Evolutionary conservation across 2,888 invertebrate species (phyloP).

Genomic region (Archaeoteleia sp.): DNA sequence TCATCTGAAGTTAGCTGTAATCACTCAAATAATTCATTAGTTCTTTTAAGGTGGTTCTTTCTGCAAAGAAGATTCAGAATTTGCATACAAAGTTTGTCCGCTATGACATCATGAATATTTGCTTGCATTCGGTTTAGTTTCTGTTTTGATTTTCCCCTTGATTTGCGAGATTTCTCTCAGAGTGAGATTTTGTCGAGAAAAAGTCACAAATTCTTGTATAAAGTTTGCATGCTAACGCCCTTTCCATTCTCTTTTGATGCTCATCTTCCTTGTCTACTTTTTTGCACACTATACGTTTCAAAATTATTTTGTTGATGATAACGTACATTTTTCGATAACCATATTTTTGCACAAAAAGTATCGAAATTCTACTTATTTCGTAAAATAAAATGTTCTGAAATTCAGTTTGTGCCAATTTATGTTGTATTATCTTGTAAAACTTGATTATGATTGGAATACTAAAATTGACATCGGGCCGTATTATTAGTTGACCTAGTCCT

Average conservation of each 20-base stretch:
- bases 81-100: constrained; percentile 22
- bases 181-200: constrained; percentile 40
- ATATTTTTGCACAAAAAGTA: constrained; percentile 4
- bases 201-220: constrained; percentile 49
- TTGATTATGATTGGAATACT: too few relatives aligned
- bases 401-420: too few relatives aligned
- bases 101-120: constrained; percentile 41
- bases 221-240: constrained; percentile 47
- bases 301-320: constrained; percentile 37
- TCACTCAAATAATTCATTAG: constrained; percentile 2
- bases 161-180: constrained; percentile 40
- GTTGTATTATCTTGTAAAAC: too few relatives aligned
- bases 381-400: too few relatives aligned
- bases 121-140: constrained; percentile 26
- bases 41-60: constrained; percentile 18
- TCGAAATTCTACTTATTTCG: too few relatives aligned
- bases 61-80: constrained; percentile 15
- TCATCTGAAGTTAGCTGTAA: too few relatives aligned
- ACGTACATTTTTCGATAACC: constrained; percentile 21
- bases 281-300: constrained; percentile 18
- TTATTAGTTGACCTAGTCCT: constrained; percentile 1
- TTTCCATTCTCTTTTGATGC: constrained; percentile 37
- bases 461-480: constrained; percentile 8
- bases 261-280: constrained; percentile 30
- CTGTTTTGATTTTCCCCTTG: constrained; percentile 39